These are phyloP conservation scores for Ylistrum balloti DNA, from an alignment of 1,140 invertebrate species.

Conservation along the genomic window DNA sequence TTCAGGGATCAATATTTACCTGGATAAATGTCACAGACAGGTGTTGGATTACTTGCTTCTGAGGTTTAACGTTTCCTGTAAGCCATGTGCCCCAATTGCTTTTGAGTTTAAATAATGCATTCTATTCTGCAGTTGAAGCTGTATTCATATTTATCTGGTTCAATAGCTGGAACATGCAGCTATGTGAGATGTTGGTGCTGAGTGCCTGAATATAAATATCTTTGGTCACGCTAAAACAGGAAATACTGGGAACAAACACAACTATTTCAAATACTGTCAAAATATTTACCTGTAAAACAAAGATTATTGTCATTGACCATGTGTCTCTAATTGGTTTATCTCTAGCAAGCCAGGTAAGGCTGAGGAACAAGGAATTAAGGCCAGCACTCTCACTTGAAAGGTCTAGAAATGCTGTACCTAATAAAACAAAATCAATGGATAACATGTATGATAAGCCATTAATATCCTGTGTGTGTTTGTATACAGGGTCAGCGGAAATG, in stretches of 20 bases:
- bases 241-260: neutral
- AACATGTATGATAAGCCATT: neutral
- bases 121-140: neutral
- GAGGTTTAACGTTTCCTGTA: neutral
- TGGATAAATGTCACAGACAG: conserved; percentile 11
- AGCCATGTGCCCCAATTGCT: neutral
- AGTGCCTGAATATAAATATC: neutral
- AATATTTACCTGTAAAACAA: conserved; percentile 30
- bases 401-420: neutral
- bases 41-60: neutral
- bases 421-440: neutral
- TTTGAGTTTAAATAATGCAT: conserved; percentile 6
- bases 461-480: neutral
- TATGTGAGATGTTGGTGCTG: neutral
- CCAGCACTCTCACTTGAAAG: neutral
- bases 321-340: conserved; percentile 19
- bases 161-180: neutral
- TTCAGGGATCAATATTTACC: neutral
- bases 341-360: neutral
- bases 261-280: neutral
- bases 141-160: neutral
- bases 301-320: neutral
- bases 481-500: neutral
- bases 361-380: neutral
- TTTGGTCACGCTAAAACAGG: neutral